phyloP scores from a whole-genome alignment of 92 coral and sea anemone species.

The Zoanthus sansibaricus region DNA sequence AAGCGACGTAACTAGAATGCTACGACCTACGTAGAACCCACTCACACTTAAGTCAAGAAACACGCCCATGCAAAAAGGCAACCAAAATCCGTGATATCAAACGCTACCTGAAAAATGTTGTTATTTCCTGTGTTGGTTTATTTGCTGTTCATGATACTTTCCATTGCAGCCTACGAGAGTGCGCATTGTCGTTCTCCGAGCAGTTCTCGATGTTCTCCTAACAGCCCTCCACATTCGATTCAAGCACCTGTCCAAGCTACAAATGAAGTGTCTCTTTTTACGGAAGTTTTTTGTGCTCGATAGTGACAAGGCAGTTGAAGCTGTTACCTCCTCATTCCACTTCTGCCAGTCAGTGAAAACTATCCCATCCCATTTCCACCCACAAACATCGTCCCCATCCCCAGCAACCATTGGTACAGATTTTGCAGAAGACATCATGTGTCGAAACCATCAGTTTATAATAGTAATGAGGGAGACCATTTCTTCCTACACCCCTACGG shows the following conservation, averaged over 20 bases:
- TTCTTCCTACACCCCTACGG: neutral
- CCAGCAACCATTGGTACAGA: slow-evolving; percentile 49
- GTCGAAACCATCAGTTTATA: slow-evolving; percentile 41
- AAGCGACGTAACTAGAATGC: slow-evolving; percentile 5
- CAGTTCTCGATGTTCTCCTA: slow-evolving; percentile 26
- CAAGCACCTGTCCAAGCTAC: slow-evolving; percentile 48
- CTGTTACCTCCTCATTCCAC: slow-evolving; percentile 25
- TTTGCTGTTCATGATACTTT: slow-evolving; percentile 39
- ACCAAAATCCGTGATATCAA: slow-evolving; percentile 19
- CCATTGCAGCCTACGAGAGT: slow-evolving; percentile 23
- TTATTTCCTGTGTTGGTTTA: slow-evolving; percentile 16
- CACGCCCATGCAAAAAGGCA: slow-evolving; percentile 17
- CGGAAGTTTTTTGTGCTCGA: slow-evolving; percentile 54
- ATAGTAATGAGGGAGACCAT: slow-evolving; percentile 41
- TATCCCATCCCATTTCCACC: slow-evolving; percentile 49
- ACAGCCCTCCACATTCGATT: slow-evolving; percentile 52
- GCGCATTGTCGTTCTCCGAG: slow-evolving; percentile 16
- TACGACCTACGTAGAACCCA: neutral
- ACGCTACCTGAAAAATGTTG: neutral
- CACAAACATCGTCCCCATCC: slow-evolving; percentile 14
- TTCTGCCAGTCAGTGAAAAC: slow-evolving; percentile 26
- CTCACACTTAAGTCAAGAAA: slow-evolving; percentile 11
- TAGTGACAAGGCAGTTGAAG: slow-evolving; percentile 41
- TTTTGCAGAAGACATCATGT: slow-evolving; percentile 39
- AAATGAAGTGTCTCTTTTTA: slow-evolving; percentile 43